A percentile compares a stretch with the other conserved stretches of the same genome.
phyloP scores from a whole-genome alignment of 2,797 vertebrate genomes.

The Aplochiton taeniatus region DNA sequence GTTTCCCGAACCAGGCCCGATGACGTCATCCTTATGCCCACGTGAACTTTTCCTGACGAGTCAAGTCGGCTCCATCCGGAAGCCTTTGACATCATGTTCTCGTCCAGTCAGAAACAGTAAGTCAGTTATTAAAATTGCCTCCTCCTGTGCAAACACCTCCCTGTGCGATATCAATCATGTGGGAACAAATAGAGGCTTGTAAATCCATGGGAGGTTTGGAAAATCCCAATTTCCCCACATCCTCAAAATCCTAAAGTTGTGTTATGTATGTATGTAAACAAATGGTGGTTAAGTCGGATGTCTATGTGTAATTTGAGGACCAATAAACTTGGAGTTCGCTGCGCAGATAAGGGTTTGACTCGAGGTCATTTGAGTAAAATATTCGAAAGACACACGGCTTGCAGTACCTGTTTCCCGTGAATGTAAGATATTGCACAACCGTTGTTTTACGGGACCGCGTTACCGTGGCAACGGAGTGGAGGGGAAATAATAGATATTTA shows the following conservation, averaged over 20 bases:
- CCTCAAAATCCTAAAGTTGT: constrained; percentile 51
- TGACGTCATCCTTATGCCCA: constrained; percentile 83
- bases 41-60: constrained; percentile 72
- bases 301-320: constrained; percentile 26
- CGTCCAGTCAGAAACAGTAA: constrained; percentile 76
- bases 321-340: constrained; percentile 24
- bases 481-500: constrained; percentile 64
- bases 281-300: constrained; percentile 37
- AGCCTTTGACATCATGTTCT: constrained; percentile 71
- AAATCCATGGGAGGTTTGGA: constrained; percentile 76
- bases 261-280: constrained; percentile 3
- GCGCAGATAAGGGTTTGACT: constrained; percentile 37
- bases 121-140: constrained; percentile 76
- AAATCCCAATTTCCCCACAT: constrained; percentile 67
- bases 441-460: not conserved
- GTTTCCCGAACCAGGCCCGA: constrained; percentile 79
- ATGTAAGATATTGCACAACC: no score
- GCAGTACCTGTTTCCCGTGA: constrained; percentile 2
- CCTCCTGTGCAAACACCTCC: constrained; percentile 80
- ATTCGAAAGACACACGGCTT: not conserved
- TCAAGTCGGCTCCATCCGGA: constrained; percentile 61
- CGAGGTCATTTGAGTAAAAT: not conserved
- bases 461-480: constrained; percentile 32
- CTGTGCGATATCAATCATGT: constrained; percentile 80
- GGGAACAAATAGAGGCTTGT: constrained; percentile 68